These are phyloP conservation scores for Drosophila helvetica DNA, from an alignment of 2,888 invertebrate genomes.

Conservation along the genomic window DNA sequence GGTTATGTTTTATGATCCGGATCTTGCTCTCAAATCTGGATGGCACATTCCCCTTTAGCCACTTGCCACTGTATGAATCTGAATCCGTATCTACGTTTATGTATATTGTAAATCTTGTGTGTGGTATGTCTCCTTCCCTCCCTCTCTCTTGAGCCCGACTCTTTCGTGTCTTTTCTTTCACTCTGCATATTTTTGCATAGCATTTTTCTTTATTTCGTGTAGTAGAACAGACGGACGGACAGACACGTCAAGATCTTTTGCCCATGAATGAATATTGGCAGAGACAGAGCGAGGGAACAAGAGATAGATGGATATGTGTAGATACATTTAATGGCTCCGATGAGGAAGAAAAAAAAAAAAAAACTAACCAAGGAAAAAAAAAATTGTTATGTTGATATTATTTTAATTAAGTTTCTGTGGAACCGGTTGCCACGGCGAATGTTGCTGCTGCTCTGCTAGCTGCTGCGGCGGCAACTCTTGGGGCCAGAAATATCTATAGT, in stretches of 20 bases:
- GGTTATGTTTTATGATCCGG: neutral
- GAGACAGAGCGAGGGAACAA: conserved; percentile 29
- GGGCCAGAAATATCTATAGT: conserved; percentile 51
- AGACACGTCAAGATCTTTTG: conserved; percentile 64
- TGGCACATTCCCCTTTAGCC: conserved; percentile 22
- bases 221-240: conserved; percentile 50
- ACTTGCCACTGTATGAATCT: conserved; percentile 52
- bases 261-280: conserved; percentile 79
- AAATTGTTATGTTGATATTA: conserved; percentile 82
- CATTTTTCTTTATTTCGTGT: conserved; percentile 65
- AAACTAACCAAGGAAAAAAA: conserved; percentile 56
- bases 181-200: conserved; percentile 80
- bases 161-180: conserved; percentile 63
- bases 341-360: conserved; percentile 62
- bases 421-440: conserved; percentile 70
- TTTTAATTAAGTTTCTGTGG: conserved; percentile 80
- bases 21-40: neutral
- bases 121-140: conserved; percentile 44
- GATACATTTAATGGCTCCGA: conserved; percentile 52
- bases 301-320: conserved; percentile 43
- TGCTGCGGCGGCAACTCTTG: conserved; percentile 1
- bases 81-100: conserved; percentile 37
- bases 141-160: neutral
- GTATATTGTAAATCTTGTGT: conserved; percentile 67
- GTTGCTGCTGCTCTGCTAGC: no score